Evolutionary conservation across 2,888 invertebrate genomes (phyloP).

Genomic region (Erpobdella octoculata): DNA sequence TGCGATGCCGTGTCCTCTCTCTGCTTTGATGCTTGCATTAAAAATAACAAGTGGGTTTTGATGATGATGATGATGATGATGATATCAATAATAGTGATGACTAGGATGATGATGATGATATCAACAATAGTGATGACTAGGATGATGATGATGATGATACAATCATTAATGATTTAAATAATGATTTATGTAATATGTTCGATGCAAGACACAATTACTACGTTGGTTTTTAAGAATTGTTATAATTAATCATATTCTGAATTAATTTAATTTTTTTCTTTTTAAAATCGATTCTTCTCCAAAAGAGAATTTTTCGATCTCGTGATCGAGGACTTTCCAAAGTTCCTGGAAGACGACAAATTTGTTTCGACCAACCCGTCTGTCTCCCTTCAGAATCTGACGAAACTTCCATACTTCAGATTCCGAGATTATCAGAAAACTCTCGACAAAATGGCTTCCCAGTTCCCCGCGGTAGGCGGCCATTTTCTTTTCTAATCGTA

Average conservation of each 20-base stretch:
- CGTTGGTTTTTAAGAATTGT: too few species aligned
- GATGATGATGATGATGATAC: too few species aligned
- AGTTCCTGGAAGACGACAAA: slow-evolving; percentile 37
- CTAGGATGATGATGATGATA: too few species aligned
- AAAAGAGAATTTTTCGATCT: slow-evolving; percentile 46
- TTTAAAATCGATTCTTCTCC: too few species aligned
- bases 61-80: neutral
- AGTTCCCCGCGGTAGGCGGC: slow-evolving; percentile 37
- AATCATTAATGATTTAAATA: too few species aligned
- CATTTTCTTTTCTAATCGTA: too few species aligned
- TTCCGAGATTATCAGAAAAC: slow-evolving; percentile 45
- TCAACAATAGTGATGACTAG: too few species aligned
- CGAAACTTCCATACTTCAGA: slow-evolving; percentile 45
- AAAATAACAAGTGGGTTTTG: slow-evolving; percentile 15
- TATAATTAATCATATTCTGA: too few species aligned
- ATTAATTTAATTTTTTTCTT: too few species aligned
- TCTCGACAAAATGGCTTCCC: slow-evolving; percentile 41
- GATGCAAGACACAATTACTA: too few species aligned
- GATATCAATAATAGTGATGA: too few species aligned
- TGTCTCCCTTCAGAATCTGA: slow-evolving; percentile 39
- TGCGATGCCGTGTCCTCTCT: slow-evolving; percentile 6
- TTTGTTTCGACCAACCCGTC: slow-evolving; percentile 37
- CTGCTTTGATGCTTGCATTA: slow-evolving; percentile 8
- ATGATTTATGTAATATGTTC: too few species aligned
- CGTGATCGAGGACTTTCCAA: slow-evolving; percentile 37